A percentile compares a stretch with the other conserved stretches of the same genome.
Evolutionary conservation across 2,113 vertebrate genomes (phyloP).

Genomic region (Myiozetetes cayanensis): DNA sequence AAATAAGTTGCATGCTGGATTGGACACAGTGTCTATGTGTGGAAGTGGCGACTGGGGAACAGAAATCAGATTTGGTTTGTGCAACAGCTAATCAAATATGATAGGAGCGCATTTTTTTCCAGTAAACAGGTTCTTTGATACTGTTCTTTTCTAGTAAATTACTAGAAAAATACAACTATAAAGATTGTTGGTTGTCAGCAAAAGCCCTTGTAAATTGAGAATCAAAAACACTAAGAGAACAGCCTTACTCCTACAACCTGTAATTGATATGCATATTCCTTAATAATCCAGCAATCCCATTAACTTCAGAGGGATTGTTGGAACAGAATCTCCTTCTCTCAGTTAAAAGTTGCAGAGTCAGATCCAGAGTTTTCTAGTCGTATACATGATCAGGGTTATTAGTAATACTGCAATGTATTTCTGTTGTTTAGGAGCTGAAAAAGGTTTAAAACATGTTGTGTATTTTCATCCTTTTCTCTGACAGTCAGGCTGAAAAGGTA

Average conservation of each 20-base stretch:
- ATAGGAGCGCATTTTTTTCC: neutral
- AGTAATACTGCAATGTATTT: conserved; percentile 1
- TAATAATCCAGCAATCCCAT: neutral
- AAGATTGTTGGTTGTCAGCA: neutral
- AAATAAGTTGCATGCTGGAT: neutral
- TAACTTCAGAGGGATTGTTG: neutral
- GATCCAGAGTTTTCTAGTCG: neutral
- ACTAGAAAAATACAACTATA: neutral
- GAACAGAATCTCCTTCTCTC: neutral
- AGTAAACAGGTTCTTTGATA: neutral
- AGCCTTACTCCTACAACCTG: neutral
- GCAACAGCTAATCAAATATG: neutral
- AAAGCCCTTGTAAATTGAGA: neutral
- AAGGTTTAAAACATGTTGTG: conserved; percentile 18
- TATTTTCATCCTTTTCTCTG: conserved; percentile 44
- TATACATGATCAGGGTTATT: neutral
- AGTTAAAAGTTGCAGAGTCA: conserved; percentile 3
- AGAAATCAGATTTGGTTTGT: neutral
- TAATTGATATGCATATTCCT: neutral
- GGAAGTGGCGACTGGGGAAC: neutral
- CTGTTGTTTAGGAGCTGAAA: conserved; percentile 32
- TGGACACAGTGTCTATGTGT: neutral
- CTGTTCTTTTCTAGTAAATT: too few relatives aligned
- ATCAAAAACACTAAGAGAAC: neutral
- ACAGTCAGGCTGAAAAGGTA: conserved; percentile 2